These are phyloP conservation scores for Psittacula cyanocephala DNA, from an alignment of 2,113 vertebrate genomes.

Conservation along the genomic window DNA sequence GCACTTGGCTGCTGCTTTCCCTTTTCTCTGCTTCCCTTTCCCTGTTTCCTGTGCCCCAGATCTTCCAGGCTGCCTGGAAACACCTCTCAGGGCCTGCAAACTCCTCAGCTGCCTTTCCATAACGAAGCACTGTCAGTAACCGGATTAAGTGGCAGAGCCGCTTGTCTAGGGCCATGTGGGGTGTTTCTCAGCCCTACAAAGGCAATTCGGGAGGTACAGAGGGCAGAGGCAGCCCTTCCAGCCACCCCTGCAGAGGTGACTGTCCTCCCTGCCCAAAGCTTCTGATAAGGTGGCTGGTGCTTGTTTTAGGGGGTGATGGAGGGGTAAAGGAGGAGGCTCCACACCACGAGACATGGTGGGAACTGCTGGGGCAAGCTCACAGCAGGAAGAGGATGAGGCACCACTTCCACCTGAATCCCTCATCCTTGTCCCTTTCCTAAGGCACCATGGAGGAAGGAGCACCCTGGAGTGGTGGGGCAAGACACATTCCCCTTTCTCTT, in stretches of 20 bases:
- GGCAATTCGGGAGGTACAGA: not conserved
- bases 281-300: not conserved
- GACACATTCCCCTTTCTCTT: not conserved
- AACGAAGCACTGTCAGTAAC: not conserved
- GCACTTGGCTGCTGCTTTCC: not conserved
- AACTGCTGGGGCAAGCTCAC: not conserved
- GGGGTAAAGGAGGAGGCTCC: not conserved
- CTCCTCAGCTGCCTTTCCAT: not conserved
- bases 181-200: not conserved
- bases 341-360: not conserved
- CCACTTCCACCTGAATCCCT: not conserved
- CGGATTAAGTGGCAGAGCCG: not conserved
- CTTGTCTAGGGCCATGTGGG: rapidly evolving
- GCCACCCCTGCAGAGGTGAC: not conserved
- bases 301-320: not conserved
- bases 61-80: not conserved
- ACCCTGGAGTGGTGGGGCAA: not conserved
- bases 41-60: not conserved
- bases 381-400: not conserved
- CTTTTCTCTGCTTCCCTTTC: not conserved
- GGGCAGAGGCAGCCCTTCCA: not conserved
- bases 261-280: not conserved
- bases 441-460: not conserved
- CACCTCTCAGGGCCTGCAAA: not conserved
- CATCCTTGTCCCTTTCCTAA: not conserved